Base-by-base conservation (phyloP, 1,140 invertebrate species). In the Leptoteleia sp. region DNA sequence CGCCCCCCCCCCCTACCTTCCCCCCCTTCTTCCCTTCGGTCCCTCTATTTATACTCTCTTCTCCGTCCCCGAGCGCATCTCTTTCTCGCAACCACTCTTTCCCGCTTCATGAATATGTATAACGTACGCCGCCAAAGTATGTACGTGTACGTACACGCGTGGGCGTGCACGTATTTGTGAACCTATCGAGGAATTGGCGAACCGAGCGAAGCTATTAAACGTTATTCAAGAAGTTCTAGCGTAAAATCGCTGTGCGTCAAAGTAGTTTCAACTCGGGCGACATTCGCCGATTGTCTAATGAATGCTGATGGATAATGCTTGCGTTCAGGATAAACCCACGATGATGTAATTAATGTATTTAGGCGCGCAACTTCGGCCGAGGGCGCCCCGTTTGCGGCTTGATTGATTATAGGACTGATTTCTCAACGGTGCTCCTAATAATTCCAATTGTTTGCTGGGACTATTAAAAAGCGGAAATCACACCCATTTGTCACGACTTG, bases 91-190 rank as follows among this genome's bases (percentile, higher is more conserved):
- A n/a, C n/a, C n/a, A n/a, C n/a, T n/a, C n/a, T n/a, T n/a, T n/a
- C n/a, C n/a, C n/a, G n/a, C n/a, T n/a, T n/a, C n/a, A n/a, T n/a
- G n/a, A n/a, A n/a, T n/a, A n/a, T n/a, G n/a, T n/a, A n/a, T n/a
- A n/a, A n/a, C n/a, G n/a, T n/a, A n/a, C n/a, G n/a, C 48, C 62
- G 71, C 70, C 81, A 73, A 77, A 68, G 81, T 80, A 75, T 79
- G 76, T 61, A 47, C 42, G 15, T 33, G 57, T 55, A 55, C 52
- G 16, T 35, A 62, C 37, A 62, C 25, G 19, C 29, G 11, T 33
- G 33, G 40, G 31, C 48, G 64, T 47, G n/a, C n/a, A 64, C 55
- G 40, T 65, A 55, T 37, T 45, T 42, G 38, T 48, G 37, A 54
- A 47, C 37, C 62, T 16, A 54, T 72, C 52, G 29, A 72, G 76